Conservation (phyloP, 2,797 vertebrate genomes). For the Sebastes trivittatus region DNA sequence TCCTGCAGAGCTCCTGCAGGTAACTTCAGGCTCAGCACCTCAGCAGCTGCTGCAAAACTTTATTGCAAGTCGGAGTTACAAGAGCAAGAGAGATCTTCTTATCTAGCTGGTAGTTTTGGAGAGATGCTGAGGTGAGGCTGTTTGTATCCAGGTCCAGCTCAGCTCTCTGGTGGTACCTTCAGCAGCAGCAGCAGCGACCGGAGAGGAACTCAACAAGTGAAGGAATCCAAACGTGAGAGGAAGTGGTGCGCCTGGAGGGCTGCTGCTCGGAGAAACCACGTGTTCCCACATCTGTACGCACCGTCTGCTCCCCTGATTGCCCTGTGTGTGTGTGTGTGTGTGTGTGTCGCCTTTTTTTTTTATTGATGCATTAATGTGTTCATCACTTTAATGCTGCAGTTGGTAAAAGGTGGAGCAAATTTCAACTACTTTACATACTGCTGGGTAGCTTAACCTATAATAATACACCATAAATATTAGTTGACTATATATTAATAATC, state of each 20-base stretch:
- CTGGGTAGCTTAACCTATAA: too few species aligned
- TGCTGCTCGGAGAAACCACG: conserved; percentile 77
- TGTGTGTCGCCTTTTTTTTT: background rate
- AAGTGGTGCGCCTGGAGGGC: conserved; percentile 68
- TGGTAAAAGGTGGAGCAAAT: too few species aligned
- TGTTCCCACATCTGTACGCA: conserved; percentile 80
- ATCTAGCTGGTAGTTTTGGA: background rate
- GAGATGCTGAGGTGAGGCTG: conserved; percentile 65
- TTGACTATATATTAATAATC: too few species aligned
- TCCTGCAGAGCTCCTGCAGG: conserved; percentile 64
- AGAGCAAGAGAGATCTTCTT: background rate
- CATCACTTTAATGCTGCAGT: too few species aligned
- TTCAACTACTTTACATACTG: too few species aligned
- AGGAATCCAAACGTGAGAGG: conserved; percentile 71
- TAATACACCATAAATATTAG: too few species aligned
- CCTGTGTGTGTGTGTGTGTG: background rate
- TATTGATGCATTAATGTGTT: too few species aligned
- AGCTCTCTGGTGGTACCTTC: conserved; percentile 38
- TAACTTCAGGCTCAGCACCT: conserved; percentile 14
- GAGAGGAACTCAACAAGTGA: conserved; percentile 53
- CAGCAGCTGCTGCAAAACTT: conserved; percentile 16
- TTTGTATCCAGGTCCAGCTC: conserved; percentile 48
- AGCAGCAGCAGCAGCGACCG: conserved; percentile 33
- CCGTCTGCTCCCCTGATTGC: conserved; percentile 18
- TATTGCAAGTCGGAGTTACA: background rate